Conservation (phyloP, 2,888 invertebrate species). For the Orchesellides sinensis region DNA sequence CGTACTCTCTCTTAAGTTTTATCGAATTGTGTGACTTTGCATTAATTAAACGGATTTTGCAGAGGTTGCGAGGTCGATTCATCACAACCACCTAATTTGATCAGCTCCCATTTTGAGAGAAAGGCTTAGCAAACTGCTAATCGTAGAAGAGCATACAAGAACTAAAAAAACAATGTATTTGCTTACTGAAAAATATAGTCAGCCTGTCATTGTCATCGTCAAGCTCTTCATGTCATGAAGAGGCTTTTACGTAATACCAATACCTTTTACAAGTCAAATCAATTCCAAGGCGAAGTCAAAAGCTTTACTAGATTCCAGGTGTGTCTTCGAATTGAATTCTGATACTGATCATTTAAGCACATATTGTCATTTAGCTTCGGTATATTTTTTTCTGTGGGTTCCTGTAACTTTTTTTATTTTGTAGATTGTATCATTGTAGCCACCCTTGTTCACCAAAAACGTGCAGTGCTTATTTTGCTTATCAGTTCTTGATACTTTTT, state of each 20-base stretch:
- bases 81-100: constrained; percentile 43
- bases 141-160: too few relatives aligned
- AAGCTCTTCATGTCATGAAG: neutral
- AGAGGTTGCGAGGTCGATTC: constrained; percentile 58
- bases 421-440: neutral
- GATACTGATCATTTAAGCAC: neutral
- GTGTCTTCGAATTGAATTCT: neutral
- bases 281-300: neutral
- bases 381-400: neutral
- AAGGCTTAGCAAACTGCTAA: neutral
- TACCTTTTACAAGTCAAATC: too few relatives aligned
- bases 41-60: constrained; percentile 63
- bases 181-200: too few relatives aligned
- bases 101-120: constrained; percentile 31
- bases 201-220: neutral
- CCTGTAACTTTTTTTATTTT: constrained; percentile 15
- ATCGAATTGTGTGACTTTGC: constrained; percentile 49
- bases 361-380: neutral
- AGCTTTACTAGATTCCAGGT: constrained; percentile 15
- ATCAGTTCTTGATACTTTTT: neutral
- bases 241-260: neutral
- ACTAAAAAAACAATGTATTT: too few relatives aligned
- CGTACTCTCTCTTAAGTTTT: neutral
- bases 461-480: neutral
- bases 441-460: too few relatives aligned